phyloP scores from a whole-genome alignment of 1,140 invertebrate genomes.

The Pseudoatta argentina region DNA sequence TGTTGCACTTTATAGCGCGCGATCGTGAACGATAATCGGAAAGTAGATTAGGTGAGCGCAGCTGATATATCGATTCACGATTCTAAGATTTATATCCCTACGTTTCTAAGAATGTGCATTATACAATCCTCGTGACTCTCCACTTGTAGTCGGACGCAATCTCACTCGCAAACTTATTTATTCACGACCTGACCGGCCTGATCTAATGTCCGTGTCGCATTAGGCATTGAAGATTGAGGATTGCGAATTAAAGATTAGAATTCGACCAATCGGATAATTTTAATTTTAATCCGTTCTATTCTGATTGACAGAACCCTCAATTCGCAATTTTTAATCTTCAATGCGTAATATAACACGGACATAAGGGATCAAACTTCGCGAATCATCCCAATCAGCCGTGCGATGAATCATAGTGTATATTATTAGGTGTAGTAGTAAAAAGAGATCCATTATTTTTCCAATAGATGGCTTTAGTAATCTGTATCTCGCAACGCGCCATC shows the following conservation, averaged over 20 bases:
- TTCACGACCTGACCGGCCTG: background rate
- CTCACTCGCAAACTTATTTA: constrained; percentile 12
- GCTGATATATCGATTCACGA: background rate
- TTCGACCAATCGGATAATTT: too few relatives aligned
- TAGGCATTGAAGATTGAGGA: too few relatives aligned
- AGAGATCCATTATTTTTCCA: too few relatives aligned
- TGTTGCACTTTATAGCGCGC: background rate
- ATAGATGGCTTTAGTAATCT: too few relatives aligned
- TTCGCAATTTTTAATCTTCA: too few relatives aligned
- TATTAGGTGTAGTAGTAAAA: too few relatives aligned
- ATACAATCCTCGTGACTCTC: background rate
- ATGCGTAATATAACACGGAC: too few relatives aligned
- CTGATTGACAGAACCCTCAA: too few relatives aligned
- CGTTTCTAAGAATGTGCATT: background rate
- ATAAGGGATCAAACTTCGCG: background rate
- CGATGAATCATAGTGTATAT: constrained; percentile 11
- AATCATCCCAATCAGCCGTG: constrained; percentile 8
- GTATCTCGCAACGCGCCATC: too few relatives aligned
- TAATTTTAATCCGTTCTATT: too few relatives aligned
- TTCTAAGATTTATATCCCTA: background rate
- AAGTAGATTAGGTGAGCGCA: background rate
- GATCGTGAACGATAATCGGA: background rate
- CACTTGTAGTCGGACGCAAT: background rate
- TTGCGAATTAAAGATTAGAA: too few relatives aligned
- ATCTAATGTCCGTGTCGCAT: too few relatives aligned